Conservation (phyloP, 2,797 vertebrate species). For the Emydoidea blandingii region DNA sequence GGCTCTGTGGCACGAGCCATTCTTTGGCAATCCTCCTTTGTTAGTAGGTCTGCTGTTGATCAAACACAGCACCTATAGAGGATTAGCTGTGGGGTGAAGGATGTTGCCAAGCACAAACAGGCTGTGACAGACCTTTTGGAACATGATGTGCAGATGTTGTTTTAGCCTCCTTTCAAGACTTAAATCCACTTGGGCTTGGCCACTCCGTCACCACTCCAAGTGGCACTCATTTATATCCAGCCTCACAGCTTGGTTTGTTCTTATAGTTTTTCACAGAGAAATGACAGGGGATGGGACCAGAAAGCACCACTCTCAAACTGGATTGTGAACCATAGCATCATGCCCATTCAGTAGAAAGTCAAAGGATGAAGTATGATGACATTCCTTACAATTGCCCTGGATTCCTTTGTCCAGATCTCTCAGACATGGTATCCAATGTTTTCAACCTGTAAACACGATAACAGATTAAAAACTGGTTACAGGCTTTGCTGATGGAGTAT, state of each 20-base stretch:
- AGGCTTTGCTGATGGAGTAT: not conserved
- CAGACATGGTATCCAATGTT: not conserved
- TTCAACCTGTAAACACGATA: not conserved
- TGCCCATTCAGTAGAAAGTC: not conserved
- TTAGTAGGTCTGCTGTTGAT: not conserved
- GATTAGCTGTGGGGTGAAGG: not conserved
- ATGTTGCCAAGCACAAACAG: not conserved
- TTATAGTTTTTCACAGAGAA: not conserved
- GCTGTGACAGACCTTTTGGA: not conserved
- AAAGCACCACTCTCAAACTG: not conserved
- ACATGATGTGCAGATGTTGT: not conserved
- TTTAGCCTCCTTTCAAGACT: not conserved
- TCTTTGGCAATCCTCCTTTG: not conserved
- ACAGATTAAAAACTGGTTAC: not conserved
- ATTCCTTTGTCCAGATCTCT: not conserved
- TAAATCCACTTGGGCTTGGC: not conserved
- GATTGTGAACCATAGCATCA: not conserved
- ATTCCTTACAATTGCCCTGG: not conserved
- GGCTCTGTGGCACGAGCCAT: not conserved
- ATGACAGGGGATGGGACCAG: not conserved
- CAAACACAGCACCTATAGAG: not conserved
- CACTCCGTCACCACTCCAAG: fast-evolving
- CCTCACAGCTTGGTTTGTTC: not conserved
- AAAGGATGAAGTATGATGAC: not conserved
- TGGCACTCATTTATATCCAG: not conserved